Base-by-base conservation (phyloP, 2,797 vertebrate genomes). In the Myotis daubentonii region DNA sequence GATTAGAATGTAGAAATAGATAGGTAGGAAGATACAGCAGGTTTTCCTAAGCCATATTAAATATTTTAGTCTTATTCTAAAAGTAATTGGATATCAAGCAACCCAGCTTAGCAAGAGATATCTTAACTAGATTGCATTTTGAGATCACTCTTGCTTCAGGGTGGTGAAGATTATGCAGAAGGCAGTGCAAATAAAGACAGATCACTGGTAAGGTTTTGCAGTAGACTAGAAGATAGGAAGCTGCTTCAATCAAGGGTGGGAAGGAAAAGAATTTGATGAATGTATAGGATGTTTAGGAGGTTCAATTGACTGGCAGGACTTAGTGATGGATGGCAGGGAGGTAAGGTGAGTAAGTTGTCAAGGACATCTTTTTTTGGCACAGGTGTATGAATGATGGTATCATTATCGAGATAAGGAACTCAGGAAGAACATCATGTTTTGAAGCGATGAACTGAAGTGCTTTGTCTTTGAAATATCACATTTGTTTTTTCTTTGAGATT, bases 401-500 rank as follows among this genome's bases (percentile, higher is more conserved):
- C 38, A 23, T 49, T 88, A 57, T 13, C 33, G 25, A 66, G 41
- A 78, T 22, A 80, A 57, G n/a, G 72, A 93, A 75, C 81, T 74
- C 49, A 36, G 20, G 41, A 78, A 83, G 20, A 66, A 30, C 25
- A 72, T 11, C n/a, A 25, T 47, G 33, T 85, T 94, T 93, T 25
- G 10, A n/a, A 89, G 25, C 19, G 81, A 47, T 38, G 25, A 87
- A 33, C 12, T 51, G 22, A 66, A 72, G 11, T 22, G 28, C 36
- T 88, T 89, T 88, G 44, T 81, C 65, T 84, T 78, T 93, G 44
- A 85, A 30, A 89, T 68, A 92, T 8, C 55, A 82, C 3, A 55
- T 44, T 82, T 93, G 22, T 9, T 93, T 75, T 72, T 91, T n/a
- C 22, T 75, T 89, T 57, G 49, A 79, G 68, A 78, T 66, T 91